phyloP scores from a whole-genome alignment of 2,113 vertebrate species.

The Fulica atra region DNA sequence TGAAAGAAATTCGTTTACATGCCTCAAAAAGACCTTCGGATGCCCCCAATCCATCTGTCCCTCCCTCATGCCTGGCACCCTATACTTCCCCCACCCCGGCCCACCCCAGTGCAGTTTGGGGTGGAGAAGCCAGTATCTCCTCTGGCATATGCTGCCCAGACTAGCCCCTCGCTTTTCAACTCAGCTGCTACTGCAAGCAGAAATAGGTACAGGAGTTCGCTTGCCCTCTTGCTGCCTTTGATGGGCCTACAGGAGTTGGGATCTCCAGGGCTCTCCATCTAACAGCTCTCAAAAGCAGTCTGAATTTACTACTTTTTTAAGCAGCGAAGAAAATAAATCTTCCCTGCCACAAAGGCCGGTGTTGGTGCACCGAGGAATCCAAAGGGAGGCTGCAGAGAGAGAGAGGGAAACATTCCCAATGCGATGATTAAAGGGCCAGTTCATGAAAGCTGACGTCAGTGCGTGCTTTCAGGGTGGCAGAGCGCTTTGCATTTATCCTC shows the following conservation, averaged over 20 bases:
- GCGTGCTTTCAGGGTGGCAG: slow-evolving; percentile 27
- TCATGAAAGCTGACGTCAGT: slow-evolving; percentile 64
- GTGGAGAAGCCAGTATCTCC: neutral
- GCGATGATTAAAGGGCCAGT: slow-evolving; percentile 43
- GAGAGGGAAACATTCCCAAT: slow-evolving; percentile 29
- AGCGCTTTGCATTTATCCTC: slow-evolving; percentile 49
- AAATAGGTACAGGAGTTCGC: neutral
- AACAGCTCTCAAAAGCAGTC: neutral
- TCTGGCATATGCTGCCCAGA: neutral
- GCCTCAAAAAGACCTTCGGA: neutral
- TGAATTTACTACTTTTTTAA: neutral
- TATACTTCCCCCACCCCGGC: neutral
- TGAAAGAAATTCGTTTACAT: neutral
- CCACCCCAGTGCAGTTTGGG: neutral
- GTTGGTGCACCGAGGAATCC: slow-evolving; percentile 22
- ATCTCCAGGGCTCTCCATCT: neutral
- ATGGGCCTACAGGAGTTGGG: neutral
- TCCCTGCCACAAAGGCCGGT: slow-evolving; percentile 47
- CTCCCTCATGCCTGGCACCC: neutral
- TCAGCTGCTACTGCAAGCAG: neutral
- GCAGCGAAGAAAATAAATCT: slow-evolving; percentile 28
- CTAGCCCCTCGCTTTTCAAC: neutral
- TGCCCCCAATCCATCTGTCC: neutral
- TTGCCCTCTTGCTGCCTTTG: slow-evolving; percentile 9
- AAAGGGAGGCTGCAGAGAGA: slow-evolving; percentile 17